phyloP scores from a whole-genome alignment of 2,888 invertebrate species.

The Conistra vaccinii region DNA sequence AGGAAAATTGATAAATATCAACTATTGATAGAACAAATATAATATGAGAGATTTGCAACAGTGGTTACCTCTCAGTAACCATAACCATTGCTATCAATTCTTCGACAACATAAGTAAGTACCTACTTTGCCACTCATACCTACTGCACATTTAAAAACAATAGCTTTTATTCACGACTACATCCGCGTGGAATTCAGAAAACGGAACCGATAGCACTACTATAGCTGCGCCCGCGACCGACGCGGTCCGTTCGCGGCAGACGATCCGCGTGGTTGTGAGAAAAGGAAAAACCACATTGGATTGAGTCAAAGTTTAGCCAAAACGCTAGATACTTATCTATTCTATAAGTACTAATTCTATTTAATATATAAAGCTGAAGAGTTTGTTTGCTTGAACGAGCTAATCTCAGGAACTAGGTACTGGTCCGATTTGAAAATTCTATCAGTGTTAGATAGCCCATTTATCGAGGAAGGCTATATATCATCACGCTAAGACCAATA shows the following conservation, averaged over 20 bases:
- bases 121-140: neutral
- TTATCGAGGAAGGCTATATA: no score
- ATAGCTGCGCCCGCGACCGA: neutral
- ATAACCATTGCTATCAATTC: neutral
- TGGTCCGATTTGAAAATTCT: no score
- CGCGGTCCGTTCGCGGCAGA: neutral
- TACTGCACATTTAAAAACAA: neutral
- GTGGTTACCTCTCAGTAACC: no score
- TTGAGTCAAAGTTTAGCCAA: neutral
- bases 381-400: no score
- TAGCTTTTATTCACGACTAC: neutral
- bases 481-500: no score
- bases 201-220: neutral
- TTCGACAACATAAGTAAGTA: neutral
- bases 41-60: neutral
- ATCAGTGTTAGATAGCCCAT: no score
- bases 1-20: neutral
- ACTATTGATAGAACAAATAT: neutral
- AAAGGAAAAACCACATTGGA: neutral
- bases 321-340: no score
- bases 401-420: no score
- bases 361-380: no score
- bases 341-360: no score
- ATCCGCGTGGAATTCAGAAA: neutral
- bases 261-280: neutral